These are phyloP conservation scores for Ceryle rudis DNA, from an alignment of 2,797 vertebrate genomes.

Conservation along the genomic window DNA sequence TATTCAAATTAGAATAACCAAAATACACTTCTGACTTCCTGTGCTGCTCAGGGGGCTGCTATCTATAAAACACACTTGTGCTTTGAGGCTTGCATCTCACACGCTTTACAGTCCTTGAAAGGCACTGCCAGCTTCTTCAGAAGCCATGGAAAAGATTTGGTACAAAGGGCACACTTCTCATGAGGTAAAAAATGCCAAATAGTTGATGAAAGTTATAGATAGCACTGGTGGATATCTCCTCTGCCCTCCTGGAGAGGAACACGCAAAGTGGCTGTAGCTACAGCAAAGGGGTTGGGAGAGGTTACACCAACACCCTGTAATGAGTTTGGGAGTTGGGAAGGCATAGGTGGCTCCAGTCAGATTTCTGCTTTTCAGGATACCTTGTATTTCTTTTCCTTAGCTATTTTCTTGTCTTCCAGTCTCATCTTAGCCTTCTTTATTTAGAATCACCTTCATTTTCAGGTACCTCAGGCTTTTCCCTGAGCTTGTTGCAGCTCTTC, in stretches of 20 bases:
- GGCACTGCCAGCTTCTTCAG: background rate
- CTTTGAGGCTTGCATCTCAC: background rate
- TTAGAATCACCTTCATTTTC: background rate
- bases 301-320: background rate
- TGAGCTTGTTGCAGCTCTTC: background rate
- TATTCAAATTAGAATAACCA: background rate
- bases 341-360: background rate
- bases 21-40: background rate
- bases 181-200: background rate
- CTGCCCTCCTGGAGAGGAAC: background rate
- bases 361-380: background rate
- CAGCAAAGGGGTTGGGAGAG: background rate
- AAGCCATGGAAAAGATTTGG: background rate
- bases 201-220: rapidly evolving
- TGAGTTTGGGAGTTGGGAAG: background rate
- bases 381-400: background rate
- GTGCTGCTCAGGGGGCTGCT: background rate
- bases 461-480: background rate
- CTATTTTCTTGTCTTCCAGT: background rate
- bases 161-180: background rate
- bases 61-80: background rate
- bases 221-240: background rate
- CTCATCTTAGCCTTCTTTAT: background rate
- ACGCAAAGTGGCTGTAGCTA: rapidly evolving
- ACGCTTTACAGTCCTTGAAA: background rate